Percentiles rank a stretch among this genome's conserved stretches.
Conservation (phyloP, 30 jellyfish, hydroid and myxozoan genomes). For the Aurelia sp. region DNA sequence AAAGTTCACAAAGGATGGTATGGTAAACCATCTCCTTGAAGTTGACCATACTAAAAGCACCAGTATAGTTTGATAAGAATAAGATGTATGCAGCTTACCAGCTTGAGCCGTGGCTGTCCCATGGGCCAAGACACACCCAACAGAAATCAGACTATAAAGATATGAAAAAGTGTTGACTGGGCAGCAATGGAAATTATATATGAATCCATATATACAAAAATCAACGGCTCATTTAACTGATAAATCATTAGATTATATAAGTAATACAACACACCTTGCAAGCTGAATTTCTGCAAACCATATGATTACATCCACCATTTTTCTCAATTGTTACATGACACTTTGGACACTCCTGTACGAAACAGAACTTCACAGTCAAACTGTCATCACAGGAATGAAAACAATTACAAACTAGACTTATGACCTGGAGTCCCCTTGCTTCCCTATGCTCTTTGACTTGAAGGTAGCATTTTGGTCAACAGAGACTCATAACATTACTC, state of each 20-base stretch:
- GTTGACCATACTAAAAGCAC: too few species aligned
- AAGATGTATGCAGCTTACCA: constrained; percentile 62
- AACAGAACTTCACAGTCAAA: background rate
- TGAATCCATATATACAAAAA: too few species aligned
- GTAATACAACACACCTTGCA: constrained; percentile 78
- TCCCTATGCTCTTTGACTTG: too few species aligned
- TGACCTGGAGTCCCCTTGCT: too few species aligned
- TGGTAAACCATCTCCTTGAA: too few species aligned
- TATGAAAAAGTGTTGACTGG: background rate
- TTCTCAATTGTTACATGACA: constrained; percentile 98
- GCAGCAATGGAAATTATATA: too few species aligned
- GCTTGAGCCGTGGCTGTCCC: constrained; percentile 99
- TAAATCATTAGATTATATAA: background rate
- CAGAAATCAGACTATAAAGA: constrained; percentile 89
- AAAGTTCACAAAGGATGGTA: too few species aligned
- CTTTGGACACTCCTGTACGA: constrained; percentile 93
- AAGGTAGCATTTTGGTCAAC: too few species aligned
- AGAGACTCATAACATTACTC: too few species aligned
- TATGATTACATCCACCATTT: constrained; percentile 99
- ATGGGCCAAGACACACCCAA: constrained; percentile 99
- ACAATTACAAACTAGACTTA: background rate
- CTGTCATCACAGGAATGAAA: background rate
- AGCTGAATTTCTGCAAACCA: constrained; percentile 95
- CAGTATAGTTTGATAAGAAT: too few species aligned
- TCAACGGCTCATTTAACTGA: too few species aligned